Evolutionary conservation across 2,113 vertebrate genomes (phyloP), one percentile per base, ranked within the genome.

Genomic region (Smithornis capensis): DNA sequence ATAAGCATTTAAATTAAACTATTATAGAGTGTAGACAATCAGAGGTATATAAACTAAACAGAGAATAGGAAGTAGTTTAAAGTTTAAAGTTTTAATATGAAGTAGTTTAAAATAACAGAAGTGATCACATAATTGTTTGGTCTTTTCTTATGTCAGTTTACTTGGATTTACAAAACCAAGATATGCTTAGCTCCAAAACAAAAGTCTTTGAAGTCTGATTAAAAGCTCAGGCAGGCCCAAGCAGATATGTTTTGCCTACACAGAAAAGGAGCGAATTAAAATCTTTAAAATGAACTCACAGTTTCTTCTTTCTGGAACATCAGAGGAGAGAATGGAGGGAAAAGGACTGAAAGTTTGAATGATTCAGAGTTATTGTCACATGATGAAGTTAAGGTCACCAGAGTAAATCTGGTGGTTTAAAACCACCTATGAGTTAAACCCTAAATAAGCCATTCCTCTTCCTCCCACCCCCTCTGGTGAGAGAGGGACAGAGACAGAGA

Each of bases 271-370:
- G 4, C 42, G 0, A 71, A 56, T 31, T 55, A 19, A 10, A 21
- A 0, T 31, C 63, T 44, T 84, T 53, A 0, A 59, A 89, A 40
- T 21, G 17, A 1, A 45, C 8, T 40, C n/a, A 18, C 1, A 1
- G 1, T 38, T 74, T 63, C 37, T 69, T 76, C 56, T 50, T 64
- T 83, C 25, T 45, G 16, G 14, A 28, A 28, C 23, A 15, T 6
- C 52, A 6, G 6, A 49, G 24, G 31, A 49, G 19, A 44, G 3
- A 22, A 44, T 8, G 2, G 11, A 55, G 3, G 6, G 28, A 38
- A 78, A 82, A 67, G 13, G 3, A 65, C 14, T 75, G 24, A 24
- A 79, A 53, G 67, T 9, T 10, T 35, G 18, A 35, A 27, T 37
- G 23, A 28, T 33, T 70, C 12, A 53, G 27, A 52, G 5, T 63